Base-by-base conservation (phyloP, 2,888 invertebrate species). In the Apotomis betuletana region DNA sequence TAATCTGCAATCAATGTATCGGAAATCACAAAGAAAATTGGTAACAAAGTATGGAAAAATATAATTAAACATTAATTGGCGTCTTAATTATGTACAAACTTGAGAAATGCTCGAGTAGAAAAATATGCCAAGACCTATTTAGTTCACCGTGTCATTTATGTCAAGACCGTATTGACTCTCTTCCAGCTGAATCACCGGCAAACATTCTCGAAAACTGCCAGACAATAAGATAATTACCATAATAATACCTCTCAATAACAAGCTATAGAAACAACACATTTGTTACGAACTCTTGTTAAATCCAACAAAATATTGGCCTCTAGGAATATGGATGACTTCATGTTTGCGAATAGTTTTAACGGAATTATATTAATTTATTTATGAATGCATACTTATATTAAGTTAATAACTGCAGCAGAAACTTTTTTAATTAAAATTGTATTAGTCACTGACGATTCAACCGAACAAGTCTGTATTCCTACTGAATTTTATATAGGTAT, bases 151-250 rank as follows among this genome's bases (percentile, higher is more conserved):
- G 67, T 58, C 44, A 68, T 63, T 63, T 52, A 38, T 68, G 62
- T 68, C 67, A 63, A 67, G 67, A 72, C 44, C 67, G 13, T 57
- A 27, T 62, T 58, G 52, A 68, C 58, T 59, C 15, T 49, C 4
- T 41, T 12, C 71, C 67, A 72, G 58, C 72, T 72, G 72, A 58
- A 49, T 72, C 61, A 58, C 27, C 5, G 9, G 49, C 27, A 62
- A 71, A 71, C 51, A 67, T 62, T 67, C 51, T 58, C 61, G 51
- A 71, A 71, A 67, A 72, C 67, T 4, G 41, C 64, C 13, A 63
- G 51, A 68, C 72, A 72, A 70, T 74, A 70, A 58, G 54, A 63
- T 63, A 63, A 70, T 70, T 67, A 64, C 27, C 72, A 72, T 72
- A 63, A 72, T 68, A 72, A 72, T 72, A 63, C 36, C 15, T 51